Evolutionary conservation across 1,140 invertebrate genomes (phyloP), one percentile per base, ranked within the genome.

Genomic region (Potamilus streckersoni): DNA sequence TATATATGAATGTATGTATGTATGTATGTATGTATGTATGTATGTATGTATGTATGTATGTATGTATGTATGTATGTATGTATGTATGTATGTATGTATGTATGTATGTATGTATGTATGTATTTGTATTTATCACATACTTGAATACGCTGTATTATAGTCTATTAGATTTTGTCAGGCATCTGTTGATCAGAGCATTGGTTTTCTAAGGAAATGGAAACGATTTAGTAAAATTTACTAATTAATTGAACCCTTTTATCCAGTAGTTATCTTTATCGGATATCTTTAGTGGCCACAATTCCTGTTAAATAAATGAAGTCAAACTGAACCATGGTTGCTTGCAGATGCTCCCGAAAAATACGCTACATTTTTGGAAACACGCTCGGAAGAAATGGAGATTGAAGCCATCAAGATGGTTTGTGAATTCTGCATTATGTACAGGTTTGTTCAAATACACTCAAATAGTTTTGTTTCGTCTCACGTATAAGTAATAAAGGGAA

Each of bases 381-480:
- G 94, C 55, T 94, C 94, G 2, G 84, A 92, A 16, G 82, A 88
- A 38, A 94, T 94, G 93, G 94, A 95, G 90, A 76, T 92, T 0
- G 88, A 92, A 68, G 94, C 94, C 3, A 92, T 94, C 59, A 87
- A 92, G 71, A 79, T 93, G 55, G 91, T 94, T 23, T 90, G 91
- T 27, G 88, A 91, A 15, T 87, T 93, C 74, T 91, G 93, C 27
- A 75, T 86, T 61, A 90, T 91, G 82, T 92, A 93, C 31, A 91
- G 91, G 92, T 94, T 15, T 31, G 56, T 74, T 19, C 31, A 55
- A 69, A 55, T 17, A 89, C 89, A 87, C 85, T 16, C 20, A 60
- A 23, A 17, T 6, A 31, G 11, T 31, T 23, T 66, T 31, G 31
- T 20, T 66, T 27, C n/a, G 64, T 23, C 11, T 11, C 38, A 11